These are phyloP conservation scores for Spheniscus mendiculus DNA, from an alignment of 2,113 vertebrate genomes.

Conservation along the genomic window DNA sequence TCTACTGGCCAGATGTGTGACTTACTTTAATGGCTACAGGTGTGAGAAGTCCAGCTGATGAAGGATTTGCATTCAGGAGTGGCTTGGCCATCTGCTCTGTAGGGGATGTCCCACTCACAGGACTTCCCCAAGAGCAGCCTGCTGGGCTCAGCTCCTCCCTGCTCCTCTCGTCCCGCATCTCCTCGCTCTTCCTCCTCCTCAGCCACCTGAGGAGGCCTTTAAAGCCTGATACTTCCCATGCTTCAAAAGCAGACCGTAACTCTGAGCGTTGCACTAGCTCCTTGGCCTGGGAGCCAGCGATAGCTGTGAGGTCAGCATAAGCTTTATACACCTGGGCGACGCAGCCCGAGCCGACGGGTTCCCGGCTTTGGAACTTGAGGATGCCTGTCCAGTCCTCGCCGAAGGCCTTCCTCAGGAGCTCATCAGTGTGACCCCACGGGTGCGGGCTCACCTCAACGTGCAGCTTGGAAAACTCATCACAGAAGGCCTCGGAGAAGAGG, in stretches of 20 bases:
- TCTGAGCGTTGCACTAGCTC: conserved; percentile 48
- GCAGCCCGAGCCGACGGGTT: conserved; percentile 91
- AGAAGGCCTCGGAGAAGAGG: conserved; percentile 89
- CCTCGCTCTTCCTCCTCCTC: conserved; percentile 55
- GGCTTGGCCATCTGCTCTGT: neutral
- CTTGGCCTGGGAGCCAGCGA: conserved; percentile 70
- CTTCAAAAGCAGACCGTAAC: conserved; percentile 72
- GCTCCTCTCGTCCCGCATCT: neutral
- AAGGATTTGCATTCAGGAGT: neutral
- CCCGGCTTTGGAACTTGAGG: conserved; percentile 82
- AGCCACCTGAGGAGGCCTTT: conserved; percentile 53
- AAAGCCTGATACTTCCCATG: conserved; percentile 78
- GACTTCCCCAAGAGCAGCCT: neutral
- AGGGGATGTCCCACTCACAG: neutral
- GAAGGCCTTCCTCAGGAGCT: conserved; percentile 82
- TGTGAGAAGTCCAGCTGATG: conserved; percentile 58
- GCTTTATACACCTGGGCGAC: conserved; percentile 94
- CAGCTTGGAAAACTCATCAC: conserved; percentile 85
- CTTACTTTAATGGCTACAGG: conserved; percentile 95
- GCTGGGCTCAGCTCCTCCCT: conserved; percentile 20
- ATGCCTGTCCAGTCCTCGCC: conserved; percentile 83
- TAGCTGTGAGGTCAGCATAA: conserved; percentile 72
- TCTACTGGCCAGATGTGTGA: neutral
- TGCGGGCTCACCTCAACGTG: conserved; percentile 87
- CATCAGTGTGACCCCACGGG: conserved; percentile 86